Conservation (phyloP, 2,797 vertebrate species). For the Falco cherrug region DNA sequence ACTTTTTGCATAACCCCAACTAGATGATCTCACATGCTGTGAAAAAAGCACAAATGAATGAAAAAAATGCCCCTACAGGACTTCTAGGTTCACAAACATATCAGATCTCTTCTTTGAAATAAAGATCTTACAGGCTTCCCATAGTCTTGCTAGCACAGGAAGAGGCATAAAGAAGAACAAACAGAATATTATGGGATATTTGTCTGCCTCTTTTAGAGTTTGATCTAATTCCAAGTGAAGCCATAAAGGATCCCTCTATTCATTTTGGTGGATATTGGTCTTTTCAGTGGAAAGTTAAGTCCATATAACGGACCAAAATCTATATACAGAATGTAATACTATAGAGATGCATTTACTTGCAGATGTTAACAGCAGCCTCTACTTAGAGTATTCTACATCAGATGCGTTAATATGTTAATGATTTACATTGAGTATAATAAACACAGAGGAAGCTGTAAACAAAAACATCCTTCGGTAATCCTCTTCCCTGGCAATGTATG, state of each 20-base stretch:
- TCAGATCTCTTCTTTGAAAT: neutral
- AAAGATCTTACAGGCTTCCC: neutral
- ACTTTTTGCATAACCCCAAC: neutral
- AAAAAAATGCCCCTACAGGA: neutral
- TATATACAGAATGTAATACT: neutral
- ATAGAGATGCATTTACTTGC: neutral
- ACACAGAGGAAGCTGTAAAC: neutral
- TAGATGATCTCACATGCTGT: neutral
- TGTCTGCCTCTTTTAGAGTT: neutral
- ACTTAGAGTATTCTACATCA: neutral
- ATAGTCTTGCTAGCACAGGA: neutral
- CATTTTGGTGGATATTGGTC: neutral
- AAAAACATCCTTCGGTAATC: neutral
- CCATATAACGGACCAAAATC: neutral
- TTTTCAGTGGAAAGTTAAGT: neutral
- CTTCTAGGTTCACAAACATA: neutral
- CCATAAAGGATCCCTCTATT: neutral
- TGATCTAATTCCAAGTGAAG: neutral
- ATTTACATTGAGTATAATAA: neutral
- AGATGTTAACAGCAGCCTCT: neutral
- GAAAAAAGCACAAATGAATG: neutral
- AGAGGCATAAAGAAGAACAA: neutral
- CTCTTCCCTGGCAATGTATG: neutral
- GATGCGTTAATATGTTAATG: neutral
- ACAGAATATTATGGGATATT: neutral